Base-by-base conservation (phyloP, 1,140 invertebrate genomes). In the Eciton burchellii region DNA sequence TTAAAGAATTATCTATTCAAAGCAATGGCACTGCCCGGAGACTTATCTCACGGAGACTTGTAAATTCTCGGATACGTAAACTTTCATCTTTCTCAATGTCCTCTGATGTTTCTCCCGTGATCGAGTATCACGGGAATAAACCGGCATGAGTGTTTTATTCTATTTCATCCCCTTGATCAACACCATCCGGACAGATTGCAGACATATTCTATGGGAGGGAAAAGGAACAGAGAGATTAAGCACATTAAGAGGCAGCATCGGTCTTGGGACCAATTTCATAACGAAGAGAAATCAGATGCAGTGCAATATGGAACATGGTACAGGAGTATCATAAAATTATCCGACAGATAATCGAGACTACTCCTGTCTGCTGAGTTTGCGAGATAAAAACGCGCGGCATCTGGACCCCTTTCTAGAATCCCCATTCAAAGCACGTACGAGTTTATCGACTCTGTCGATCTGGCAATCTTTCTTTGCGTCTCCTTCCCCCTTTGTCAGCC, bases 351-450 rank as follows among this genome's bases (percentile, higher is more conserved):
- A 77, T 68, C 11, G 21, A n/a, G n/a, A n/a, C n/a, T 11, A 66
- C 16, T 66, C 66, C 45, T 56, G 9, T 21, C 29, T 68, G 47
- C 41, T 47, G 21, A 68, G 21, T n/a, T n/a, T n/a, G 4, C 35
- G 11, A 2, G 1, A 3, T 35, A 43, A 77, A 77, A 77, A 66
- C 1, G 14, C 16, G n/a, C 45, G 24, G 29, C 21, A 26, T 66
- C 6, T 21, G n/a, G 21, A 49, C 9, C 62, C 74, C 6, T 35
- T 77, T n/a, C n/a, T 68, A 79, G 21, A 79, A 41, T 35, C 45
- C 56, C 43, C 63, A 68, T 79, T 68, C 74, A 56, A 79, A 79
- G 63, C 74, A 79, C 74, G 74, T 47, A n/a, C 74, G 24, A 62
- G 62, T 79, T 79, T 63, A 68, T 68, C 74, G 74, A 79, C 43